Evolutionary conservation across 2,113 vertebrate species (phyloP).

Genomic region (Pholis gunnellus): DNA sequence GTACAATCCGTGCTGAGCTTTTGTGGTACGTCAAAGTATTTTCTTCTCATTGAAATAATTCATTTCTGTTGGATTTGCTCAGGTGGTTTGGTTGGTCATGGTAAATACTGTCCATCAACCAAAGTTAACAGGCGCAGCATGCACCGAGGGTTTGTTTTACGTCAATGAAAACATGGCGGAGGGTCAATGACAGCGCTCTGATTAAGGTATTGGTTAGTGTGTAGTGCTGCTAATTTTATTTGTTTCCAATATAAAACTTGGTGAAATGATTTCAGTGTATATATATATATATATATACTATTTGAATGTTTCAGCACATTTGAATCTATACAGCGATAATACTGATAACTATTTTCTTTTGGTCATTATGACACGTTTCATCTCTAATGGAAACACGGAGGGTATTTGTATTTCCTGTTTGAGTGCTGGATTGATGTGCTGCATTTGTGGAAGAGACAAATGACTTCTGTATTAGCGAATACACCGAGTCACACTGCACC

Average conservation of each 20-base stretch:
- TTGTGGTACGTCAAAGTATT: conserved; percentile 25
- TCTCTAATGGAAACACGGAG: neutral
- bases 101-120: neutral
- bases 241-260: neutral
- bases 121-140: neutral
- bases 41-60: conserved; percentile 28
- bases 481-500: conserved; percentile 1
- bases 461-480: conserved; percentile 24
- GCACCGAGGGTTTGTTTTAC: neutral
- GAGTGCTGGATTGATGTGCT: conserved; percentile 39
- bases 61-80: conserved; percentile 23
- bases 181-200: neutral
- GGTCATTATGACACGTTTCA: neutral
- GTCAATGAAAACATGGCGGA: neutral
- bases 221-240: neutral
- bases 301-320: neutral
- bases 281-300: too few relatives aligned
- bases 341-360: neutral
- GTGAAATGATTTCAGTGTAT: neutral
- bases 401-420: conserved; percentile 55
- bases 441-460: conserved; percentile 43
- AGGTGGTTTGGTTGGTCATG: conserved; percentile 8
- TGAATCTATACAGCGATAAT: neutral
- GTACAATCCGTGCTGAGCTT: conserved; percentile 10
- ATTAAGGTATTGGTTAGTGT: neutral